These are phyloP conservation scores for Rotaria socialis DNA, from an alignment of 2,888 invertebrate species.

Conservation along the genomic window DNA sequence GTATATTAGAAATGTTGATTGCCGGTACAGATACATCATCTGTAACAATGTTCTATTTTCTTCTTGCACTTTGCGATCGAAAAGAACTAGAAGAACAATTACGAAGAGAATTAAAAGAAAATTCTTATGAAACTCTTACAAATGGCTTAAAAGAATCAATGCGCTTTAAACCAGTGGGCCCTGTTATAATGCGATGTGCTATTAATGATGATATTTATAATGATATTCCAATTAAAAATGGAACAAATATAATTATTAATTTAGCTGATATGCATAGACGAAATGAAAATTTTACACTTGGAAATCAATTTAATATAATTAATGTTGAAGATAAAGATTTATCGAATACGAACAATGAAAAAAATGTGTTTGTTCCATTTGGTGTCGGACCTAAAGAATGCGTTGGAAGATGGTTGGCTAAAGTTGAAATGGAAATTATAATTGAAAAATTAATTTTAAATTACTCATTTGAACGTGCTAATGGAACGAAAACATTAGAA, in stretches of 20 bases:
- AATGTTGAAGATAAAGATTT: conserved; percentile 14
- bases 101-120: not conserved
- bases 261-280: not conserved
- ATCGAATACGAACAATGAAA: not conserved
- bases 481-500: conserved; percentile 14
- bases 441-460: not conserved
- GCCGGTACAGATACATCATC: conserved; percentile 7
- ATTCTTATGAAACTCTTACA: not conserved
- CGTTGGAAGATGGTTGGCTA: not conserved
- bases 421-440: not conserved
- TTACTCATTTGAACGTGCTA: conserved; percentile 14
- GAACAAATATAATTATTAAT: not conserved
- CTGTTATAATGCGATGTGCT: not conserved
- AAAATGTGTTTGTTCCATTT: not conserved
- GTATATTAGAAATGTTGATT: not conserved
- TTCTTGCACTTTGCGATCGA: not conserved
- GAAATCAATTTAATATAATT: not conserved
- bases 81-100: not conserved
- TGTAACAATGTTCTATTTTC: conserved; percentile 7
- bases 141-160: conserved; percentile 14
- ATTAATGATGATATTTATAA: not conserved
- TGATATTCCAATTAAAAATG: not conserved
- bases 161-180: not conserved
- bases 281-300: not conserved
- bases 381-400: not conserved